Evolutionary conservation across 2,113 vertebrate genomes (phyloP), one percentile per base, ranked within the genome.

Genomic region (Cochlearius cochlearius): DNA sequence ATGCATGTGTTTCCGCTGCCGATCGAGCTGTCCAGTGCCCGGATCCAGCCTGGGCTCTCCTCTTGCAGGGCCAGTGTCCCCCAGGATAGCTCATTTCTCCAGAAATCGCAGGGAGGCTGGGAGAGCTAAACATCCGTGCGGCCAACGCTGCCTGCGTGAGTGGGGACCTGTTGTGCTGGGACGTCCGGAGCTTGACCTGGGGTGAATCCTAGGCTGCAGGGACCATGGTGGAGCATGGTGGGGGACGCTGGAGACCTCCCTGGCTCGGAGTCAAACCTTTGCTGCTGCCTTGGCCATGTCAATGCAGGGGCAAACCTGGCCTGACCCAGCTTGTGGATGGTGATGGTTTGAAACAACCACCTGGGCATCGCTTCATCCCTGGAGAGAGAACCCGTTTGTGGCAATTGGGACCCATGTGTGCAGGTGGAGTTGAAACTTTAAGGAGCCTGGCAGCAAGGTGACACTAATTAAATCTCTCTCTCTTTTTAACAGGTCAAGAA

Each of bases 191-290:
- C 15, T 21, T 20, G 52, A 10, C 4, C 26, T 18, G 26, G 27
- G 27, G 12, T 7, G 30, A 69, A 21, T 23, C 62, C 45, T 66
- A n/a, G 41, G 69, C 76, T 38, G 15, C 49, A n/a, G n/a, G 34
- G 73, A 45, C 39, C 8, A 0, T 8, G 26, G 15, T 0, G 12
- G n/a, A 39, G 13, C 20, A n/a, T 34, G n/a, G 0, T 1, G 9
- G 30, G 62, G 63, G 27, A 25, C 21, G 7, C 9, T 3, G 12
- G 43, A 21, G 26, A 47, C 17, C 38, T 27, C 53, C 9, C 26
- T n/a, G 36, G 21, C 56, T 63, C 5, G 1, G 58, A 43, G n/a
- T 56, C 45, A 38, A 74, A 23, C 20, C 53, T 72, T 59, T 30
- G 18, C 32, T 47, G 34, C 43, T 0, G 3, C 21, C 38, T 45